These are phyloP conservation scores for Punctoribates punctum DNA, from an alignment of 2,888 invertebrate species.

Conservation along the genomic window DNA sequence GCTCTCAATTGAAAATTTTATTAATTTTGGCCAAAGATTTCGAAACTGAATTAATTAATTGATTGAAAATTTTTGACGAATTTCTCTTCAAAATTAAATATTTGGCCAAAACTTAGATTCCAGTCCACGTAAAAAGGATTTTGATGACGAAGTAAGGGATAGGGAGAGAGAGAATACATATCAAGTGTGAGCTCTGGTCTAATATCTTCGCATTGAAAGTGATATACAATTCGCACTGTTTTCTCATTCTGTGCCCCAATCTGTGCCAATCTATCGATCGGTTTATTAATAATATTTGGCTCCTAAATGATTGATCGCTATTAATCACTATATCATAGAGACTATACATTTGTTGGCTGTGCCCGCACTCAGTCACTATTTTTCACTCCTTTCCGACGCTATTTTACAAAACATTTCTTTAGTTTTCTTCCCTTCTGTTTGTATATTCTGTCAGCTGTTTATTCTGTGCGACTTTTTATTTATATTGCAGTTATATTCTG, in stretches of 20 bases:
- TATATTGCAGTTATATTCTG: too few relatives aligned
- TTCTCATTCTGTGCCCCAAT: not conserved
- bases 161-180: not conserved
- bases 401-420: not conserved
- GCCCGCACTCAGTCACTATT: not conserved
- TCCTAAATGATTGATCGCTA: slow-evolving; percentile 26
- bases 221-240: too few relatives aligned
- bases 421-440: not conserved
- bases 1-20: too few relatives aligned
- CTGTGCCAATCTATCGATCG: slow-evolving; percentile 11
- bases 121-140: not conserved
- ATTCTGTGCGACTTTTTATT: not conserved
- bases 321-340: slow-evolving; percentile 29
- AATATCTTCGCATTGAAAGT: too few relatives aligned
- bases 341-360: too few relatives aligned
- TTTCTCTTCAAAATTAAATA: slow-evolving; percentile 1
- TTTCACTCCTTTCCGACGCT: not conserved
- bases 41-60: too few relatives aligned
- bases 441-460: not conserved
- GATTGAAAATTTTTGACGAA: too few relatives aligned
- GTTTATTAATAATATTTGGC: slow-evolving; percentile 32
- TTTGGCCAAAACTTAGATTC: not conserved
- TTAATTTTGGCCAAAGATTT: too few relatives aligned
- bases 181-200: not conserved
- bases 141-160: not conserved